Evolutionary conservation across 1,140 invertebrate genomes (phyloP).

Genomic region (Rhizoglyphus robini): DNA sequence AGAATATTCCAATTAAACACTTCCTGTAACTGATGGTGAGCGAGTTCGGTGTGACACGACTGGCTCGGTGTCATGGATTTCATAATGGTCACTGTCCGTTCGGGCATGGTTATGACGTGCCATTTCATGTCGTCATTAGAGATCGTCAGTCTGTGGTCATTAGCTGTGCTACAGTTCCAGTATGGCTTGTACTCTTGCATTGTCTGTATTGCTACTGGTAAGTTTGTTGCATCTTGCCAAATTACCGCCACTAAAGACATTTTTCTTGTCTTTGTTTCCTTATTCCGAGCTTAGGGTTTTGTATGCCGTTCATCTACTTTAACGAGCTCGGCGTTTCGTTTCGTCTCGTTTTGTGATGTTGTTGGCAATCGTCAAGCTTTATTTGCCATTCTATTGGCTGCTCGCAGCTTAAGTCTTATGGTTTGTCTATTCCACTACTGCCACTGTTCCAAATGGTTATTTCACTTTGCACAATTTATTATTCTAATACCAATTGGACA

Average conservation of each 20-base stretch:
- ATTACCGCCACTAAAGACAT: constrained; percentile 6
- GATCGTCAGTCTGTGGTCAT: too few species aligned
- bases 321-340: neutral
- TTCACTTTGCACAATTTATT: constrained; percentile 8
- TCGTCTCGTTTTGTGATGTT: neutral
- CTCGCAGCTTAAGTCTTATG: neutral
- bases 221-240: neutral
- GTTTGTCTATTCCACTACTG: neutral
- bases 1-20: too few species aligned
- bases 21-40: too few species aligned
- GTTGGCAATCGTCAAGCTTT: constrained; percentile 10
- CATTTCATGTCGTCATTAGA: too few species aligned
- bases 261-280: neutral
- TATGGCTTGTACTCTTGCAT: too few species aligned
- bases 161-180: too few species aligned
- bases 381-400: constrained; percentile 9
- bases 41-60: too few species aligned
- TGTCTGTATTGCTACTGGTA: too few species aligned
- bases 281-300: neutral
- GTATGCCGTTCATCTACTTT: neutral
- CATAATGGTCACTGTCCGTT: too few species aligned
- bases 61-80: too few species aligned
- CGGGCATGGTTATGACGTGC: too few species aligned
- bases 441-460: neutral
- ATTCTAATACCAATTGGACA: constrained; percentile 8